Evolutionary conservation across 2,888 invertebrate species (phyloP), one percentile per base, ranked within the genome.

Genomic region (Dicranocentrus wangi): DNA sequence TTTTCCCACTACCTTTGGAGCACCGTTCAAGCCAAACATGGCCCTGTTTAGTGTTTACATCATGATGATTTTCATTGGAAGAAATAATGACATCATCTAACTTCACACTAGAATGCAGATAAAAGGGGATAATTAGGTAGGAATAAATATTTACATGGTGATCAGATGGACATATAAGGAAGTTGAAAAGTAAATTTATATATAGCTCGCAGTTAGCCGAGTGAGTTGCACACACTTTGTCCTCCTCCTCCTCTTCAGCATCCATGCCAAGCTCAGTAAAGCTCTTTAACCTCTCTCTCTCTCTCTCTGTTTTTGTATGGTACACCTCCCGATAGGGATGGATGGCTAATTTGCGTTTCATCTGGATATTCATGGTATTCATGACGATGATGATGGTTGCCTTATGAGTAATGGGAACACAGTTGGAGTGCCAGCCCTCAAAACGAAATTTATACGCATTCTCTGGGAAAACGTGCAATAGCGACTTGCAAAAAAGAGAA

Each of bases 41-140:
- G 58, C 32, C 42, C 42, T 58, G 53, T 10, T 47, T 10, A 70
- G 25, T 60, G 53, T 47, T 55, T 23, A 39, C 43, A 47, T 32
- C n/a, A n/a, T 42, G n/a, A 71, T 60, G 43, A 43, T 15, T 27
- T 17, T 69, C 43, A 27, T 70, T 13, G 23, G 27, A 58, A 70
- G 69, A 58, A 70, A n/a, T 51, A 61, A 69, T 71, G 78, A 71
- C 78, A 78, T 78, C 78, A 78, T 71, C 70, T 58, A 51, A 70
- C 71, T 78, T 70, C 70, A 78, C 70, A 70, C 78, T 70, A 69
- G 3, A 23, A 55, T 21, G 25, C 10, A 47, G 47, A 47, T 47
- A 47, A 47, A 47, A 15, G n/a, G 25, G 25, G 55, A 55, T 47
- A 47, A 47, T 47, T 47, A 47, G 47, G 47, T 47, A 47, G 47